phyloP scores from a whole-genome alignment of 2,113 vertebrate species.

The Mormyrus iriodes region DNA sequence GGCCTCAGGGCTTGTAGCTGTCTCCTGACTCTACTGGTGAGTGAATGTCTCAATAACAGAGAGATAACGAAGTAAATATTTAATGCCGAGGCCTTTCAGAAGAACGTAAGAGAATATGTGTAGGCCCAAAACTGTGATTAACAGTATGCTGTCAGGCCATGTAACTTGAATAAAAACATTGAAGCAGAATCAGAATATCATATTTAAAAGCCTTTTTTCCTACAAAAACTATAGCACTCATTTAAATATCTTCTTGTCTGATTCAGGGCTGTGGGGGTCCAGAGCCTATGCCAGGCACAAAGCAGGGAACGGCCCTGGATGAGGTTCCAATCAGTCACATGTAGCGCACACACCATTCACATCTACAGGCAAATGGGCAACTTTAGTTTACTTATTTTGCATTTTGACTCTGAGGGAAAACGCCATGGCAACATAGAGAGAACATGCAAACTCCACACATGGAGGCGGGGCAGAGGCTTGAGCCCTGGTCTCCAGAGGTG shows the following conservation, averaged over 20 bases:
- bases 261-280: background rate
- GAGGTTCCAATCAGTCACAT: background rate
- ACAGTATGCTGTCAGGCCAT: background rate
- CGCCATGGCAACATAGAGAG: no score
- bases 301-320: background rate
- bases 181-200: background rate
- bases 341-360: background rate
- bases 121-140: background rate
- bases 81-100: background rate
- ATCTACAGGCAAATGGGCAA: background rate
- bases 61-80: conserved; percentile 9
- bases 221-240: background rate
- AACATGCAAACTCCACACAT: no score
- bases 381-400: background rate
- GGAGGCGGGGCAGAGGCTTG: no score
- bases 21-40: background rate
- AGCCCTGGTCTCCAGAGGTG: no score
- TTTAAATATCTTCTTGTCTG: background rate
- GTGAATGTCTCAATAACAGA: background rate
- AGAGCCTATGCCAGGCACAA: background rate
- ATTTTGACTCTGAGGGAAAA: background rate
- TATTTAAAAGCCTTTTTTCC: background rate
- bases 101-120: background rate
- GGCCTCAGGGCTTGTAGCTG: background rate
- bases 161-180: background rate